Conservation (phyloP, 2,888 invertebrate species). For the Latheticus oryzae region DNA sequence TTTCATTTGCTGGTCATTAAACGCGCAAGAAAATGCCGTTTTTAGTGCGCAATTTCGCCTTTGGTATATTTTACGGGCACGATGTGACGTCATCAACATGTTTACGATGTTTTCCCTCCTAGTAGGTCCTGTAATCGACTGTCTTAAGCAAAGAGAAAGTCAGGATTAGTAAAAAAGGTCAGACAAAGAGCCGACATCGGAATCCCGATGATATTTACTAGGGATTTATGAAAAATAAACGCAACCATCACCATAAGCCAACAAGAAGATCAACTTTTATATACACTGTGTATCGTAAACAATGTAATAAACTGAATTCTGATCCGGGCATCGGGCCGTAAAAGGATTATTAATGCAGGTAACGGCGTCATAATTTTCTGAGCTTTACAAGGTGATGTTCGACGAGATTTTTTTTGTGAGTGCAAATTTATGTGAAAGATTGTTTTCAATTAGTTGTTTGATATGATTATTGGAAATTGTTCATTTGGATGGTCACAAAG, state of each 20-base stretch:
- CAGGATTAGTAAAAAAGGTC: too few relatives aligned
- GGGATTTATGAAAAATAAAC: conserved; percentile 30
- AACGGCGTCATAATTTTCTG: conserved; percentile 27
- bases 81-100: conserved; percentile 40
- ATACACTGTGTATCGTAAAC: conserved; percentile 42
- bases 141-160: conserved; percentile 25
- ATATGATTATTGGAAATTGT: too few relatives aligned
- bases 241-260: conserved; percentile 23
- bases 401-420: too few relatives aligned
- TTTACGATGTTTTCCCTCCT: too few relatives aligned
- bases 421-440: too few relatives aligned
- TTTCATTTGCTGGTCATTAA: conserved; percentile 48
- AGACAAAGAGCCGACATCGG: too few relatives aligned
- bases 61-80: conserved; percentile 17
- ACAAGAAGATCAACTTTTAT: conserved; percentile 42
- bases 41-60: conserved; percentile 42
- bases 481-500: too few relatives aligned
- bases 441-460: too few relatives aligned
- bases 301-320: conserved; percentile 44
- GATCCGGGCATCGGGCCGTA: conserved; percentile 42
- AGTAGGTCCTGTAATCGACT: too few relatives aligned
- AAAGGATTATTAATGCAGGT: conserved; percentile 41
- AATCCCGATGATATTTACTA: conserved; percentile 9
- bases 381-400: too few relatives aligned
- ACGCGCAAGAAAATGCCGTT: conserved; percentile 42